Base-by-base conservation (phyloP, 2,888 invertebrate species). In the Anoplius nigerrimus region DNA sequence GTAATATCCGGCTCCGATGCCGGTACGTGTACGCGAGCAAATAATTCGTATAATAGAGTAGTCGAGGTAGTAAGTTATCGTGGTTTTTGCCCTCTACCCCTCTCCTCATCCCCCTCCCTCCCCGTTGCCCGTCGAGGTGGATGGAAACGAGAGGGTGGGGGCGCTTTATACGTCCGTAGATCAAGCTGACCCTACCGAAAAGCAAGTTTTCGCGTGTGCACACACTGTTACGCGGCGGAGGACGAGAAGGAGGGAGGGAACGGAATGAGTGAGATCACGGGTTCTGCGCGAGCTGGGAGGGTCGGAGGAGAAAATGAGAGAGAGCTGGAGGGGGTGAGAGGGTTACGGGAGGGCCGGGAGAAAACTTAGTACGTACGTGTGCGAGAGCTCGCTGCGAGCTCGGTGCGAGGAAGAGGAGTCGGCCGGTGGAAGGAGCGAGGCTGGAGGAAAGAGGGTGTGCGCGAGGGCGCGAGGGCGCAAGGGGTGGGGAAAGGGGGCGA, bases 121-220 rank as follows among this genome's bases (percentile, higher is more conserved):
- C 11, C 34, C 8, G 11, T 34, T n/a, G n/a, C 34, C 34, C 34
- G 34, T 8, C 13, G 22, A 11, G 56, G 18, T 18, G 42, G 56
- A 59, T 43, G 43, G 42, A 52, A 27, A 61, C 18, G 16, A 51
- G 48, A 56, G 51, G 60, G 6, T 34, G 34, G 34, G n/a, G 56
- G 51, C 11, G 42, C 54, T 52, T 72, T 60, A 68, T 69, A 56
- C 52, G 64, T 71, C 68, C 65, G 69, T 77, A 74, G 73, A 74
- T 81, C 74, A 66, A 69, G 71, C 74, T 66, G 77, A 75, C 66
- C 62, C 64, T 64, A 56, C 66, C 72, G 67, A 75, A 69, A 74
- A 66, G 64, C 68, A 48, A 78, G 66, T 73, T 71, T 70, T 61
- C 68, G 59, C 64, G 57, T 57, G 64, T 34, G 72, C 74, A 45